phyloP scores from a whole-genome alignment of 2,113 vertebrate genomes.

The Lates calcarifer region DNA sequence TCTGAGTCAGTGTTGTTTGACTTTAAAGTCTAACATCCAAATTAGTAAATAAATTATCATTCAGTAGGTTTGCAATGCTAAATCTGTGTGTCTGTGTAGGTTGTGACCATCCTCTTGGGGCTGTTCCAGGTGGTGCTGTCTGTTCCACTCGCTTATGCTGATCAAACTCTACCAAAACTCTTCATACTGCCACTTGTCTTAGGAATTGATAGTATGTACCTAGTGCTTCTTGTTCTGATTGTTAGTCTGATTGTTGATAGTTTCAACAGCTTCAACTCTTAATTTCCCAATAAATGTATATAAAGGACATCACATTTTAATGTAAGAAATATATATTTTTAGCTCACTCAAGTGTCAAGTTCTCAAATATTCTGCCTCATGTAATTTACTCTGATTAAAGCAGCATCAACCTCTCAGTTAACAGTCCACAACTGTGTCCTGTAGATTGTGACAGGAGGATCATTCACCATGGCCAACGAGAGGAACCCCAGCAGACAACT shows the following conservation, averaged over 20 bases:
- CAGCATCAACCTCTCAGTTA: background rate
- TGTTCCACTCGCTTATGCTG: constrained; percentile 53
- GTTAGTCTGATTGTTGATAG: background rate
- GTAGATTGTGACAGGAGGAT: constrained; percentile 79
- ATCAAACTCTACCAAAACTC: constrained; percentile 41
- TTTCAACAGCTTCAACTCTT: background rate
- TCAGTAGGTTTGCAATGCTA: background rate
- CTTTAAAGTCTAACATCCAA: background rate
- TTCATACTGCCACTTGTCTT: constrained; percentile 75
- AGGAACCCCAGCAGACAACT: constrained; percentile 70
- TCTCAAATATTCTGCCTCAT: too few species aligned
- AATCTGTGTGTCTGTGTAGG: constrained; percentile 54
- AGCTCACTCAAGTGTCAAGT: too few species aligned
- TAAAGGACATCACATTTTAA: too few species aligned
- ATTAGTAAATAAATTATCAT: too few species aligned
- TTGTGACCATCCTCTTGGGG: constrained; percentile 81
- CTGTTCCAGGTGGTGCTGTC: constrained; percentile 80
- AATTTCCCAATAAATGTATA: background rate
- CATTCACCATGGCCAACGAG: constrained; percentile 75
- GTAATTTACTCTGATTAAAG: background rate
- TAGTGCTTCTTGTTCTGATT: background rate
- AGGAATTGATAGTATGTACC: constrained; percentile 77
- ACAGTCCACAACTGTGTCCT: constrained; percentile 2
- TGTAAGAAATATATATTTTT: too few species aligned
- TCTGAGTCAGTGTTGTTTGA: background rate